Conservation (phyloP, 2,888 invertebrate species). For the Agrotis ipsilon region DNA sequence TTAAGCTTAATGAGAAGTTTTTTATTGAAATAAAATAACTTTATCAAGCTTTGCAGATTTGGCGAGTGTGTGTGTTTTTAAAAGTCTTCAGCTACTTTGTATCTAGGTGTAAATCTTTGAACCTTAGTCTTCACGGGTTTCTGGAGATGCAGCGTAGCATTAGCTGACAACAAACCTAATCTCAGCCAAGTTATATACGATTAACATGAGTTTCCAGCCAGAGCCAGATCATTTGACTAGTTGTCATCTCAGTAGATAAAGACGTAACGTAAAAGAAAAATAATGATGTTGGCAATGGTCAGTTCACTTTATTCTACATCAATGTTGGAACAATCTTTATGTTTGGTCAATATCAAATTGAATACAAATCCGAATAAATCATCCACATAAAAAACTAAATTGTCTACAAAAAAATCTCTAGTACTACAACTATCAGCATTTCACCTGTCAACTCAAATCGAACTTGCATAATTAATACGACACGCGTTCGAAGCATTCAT, state of each 20-base stretch:
- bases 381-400: slow-evolving; percentile 1
- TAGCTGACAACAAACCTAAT: neutral
- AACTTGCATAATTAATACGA: slow-evolving; percentile 49
- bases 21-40: too few relatives aligned
- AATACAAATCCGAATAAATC: neutral
- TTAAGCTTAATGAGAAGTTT: too few relatives aligned
- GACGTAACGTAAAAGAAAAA: too few relatives aligned
- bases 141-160: neutral
- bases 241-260: too few relatives aligned
- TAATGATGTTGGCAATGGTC: neutral
- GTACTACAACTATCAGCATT: slow-evolving; percentile 25
- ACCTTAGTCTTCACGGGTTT: neutral
- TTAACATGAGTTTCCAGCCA: too few relatives aligned
- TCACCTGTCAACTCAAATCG: slow-evolving; percentile 34
- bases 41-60: neutral
- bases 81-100: neutral
- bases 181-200: neutral
- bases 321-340: neutral
- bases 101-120: neutral
- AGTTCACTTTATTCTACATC: neutral
- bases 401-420: neutral
- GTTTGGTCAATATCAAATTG: neutral
- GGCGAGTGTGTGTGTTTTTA: neutral
- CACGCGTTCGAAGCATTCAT: slow-evolving; percentile 53
- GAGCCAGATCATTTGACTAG: too few relatives aligned